phyloP scores from a whole-genome alignment of 2,113 vertebrate genomes.

The Fulica atra region DNA sequence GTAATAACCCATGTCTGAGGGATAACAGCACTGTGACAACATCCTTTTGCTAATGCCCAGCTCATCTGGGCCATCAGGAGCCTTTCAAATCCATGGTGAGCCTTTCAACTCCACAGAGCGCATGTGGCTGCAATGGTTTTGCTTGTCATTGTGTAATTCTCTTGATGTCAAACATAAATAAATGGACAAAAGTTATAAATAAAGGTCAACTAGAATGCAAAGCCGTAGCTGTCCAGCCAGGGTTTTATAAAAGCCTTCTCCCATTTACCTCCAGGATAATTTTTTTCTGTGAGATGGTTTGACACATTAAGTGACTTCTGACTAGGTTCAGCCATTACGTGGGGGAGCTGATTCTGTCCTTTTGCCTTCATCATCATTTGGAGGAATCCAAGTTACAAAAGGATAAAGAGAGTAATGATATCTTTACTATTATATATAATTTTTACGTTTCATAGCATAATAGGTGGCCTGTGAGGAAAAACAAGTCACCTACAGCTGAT shows the following conservation, averaged over 20 bases:
- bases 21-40: neutral
- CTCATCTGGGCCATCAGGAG: neutral
- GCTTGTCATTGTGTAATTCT: neutral
- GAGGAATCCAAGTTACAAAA: neutral
- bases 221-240: neutral
- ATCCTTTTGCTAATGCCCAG: neutral
- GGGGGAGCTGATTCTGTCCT: neutral
- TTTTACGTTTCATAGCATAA: neutral
- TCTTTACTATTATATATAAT: neutral
- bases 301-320: neutral
- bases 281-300: neutral
- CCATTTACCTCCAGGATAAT: neutral
- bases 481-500: neutral
- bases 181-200: constrained; percentile 14
- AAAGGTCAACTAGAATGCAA: constrained; percentile 7
- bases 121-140: neutral
- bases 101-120: neutral
- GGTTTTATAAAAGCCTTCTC: neutral
- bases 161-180: neutral
- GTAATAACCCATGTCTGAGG: neutral
- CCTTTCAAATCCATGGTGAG: neutral
- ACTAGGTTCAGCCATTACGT: neutral
- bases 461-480: neutral
- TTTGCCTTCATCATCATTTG: neutral
- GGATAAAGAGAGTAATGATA: neutral